phyloP scores from a whole-genome alignment of 2,888 invertebrate species.

The Noctua comes region DNA sequence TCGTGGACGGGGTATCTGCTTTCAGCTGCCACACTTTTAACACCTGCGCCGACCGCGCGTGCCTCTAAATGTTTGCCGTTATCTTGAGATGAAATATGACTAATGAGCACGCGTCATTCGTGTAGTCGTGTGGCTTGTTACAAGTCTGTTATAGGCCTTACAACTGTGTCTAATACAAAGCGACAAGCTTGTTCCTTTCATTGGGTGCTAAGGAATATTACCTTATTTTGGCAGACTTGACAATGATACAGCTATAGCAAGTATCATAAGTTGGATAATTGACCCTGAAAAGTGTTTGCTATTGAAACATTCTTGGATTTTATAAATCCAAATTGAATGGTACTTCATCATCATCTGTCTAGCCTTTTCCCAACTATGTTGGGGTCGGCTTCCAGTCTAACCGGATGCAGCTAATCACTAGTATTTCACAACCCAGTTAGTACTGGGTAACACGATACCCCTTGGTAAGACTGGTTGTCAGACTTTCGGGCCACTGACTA shows the following conservation, averaged over 20 bases:
- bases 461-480: too few relatives aligned
- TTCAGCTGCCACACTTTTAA: constrained; percentile 13
- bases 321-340: too few relatives aligned
- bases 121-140: neutral
- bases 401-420: too few relatives aligned
- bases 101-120: constrained; percentile 16
- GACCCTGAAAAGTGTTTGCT: neutral
- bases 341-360: neutral
- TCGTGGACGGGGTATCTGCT: neutral
- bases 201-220: neutral
- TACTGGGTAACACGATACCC: too few relatives aligned
- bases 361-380: too few relatives aligned
- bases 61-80: constrained; percentile 3
- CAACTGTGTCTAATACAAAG: constrained; percentile 2
- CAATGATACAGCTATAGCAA: neutral
- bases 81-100: constrained; percentile 20
- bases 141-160: neutral
- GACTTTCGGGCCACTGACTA: too few relatives aligned
- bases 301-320: neutral
- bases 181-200: constrained; percentile 10
- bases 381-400: too few relatives aligned
- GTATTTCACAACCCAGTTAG: too few relatives aligned
- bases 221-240: neutral
- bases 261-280: neutral
- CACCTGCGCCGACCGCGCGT: constrained; percentile 3